A percentile compares a stretch with the other conserved stretches of the same genome.
phyloP scores from a whole-genome alignment of 2,113 vertebrate species.

The Meles meles region DNA sequence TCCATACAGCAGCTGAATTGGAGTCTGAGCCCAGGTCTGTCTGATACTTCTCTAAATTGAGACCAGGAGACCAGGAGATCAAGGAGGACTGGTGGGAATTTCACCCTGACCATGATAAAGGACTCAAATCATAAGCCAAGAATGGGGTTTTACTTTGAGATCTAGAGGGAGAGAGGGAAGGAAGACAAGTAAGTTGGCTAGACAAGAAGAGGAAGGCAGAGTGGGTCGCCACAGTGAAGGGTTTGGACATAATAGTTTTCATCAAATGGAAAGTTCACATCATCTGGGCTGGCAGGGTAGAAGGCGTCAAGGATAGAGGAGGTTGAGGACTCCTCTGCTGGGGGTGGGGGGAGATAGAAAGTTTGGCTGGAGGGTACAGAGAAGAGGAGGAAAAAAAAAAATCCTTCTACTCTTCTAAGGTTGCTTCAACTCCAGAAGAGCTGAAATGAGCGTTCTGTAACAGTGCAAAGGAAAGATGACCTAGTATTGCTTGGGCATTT shows the following conservation, averaged over 20 bases:
- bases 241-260: neutral
- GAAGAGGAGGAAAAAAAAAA: neutral
- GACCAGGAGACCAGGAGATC: neutral
- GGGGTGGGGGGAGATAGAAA: neutral
- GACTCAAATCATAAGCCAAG: neutral
- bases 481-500: neutral
- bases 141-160: neutral
- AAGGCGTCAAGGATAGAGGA: neutral
- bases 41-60: neutral
- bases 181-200: neutral
- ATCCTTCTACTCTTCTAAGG: neutral
- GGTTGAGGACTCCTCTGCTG: neutral
- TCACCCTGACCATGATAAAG: neutral
- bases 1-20: neutral
- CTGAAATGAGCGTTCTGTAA: neutral
- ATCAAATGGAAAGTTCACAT: neutral
- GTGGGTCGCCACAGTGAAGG: neutral
- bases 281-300: neutral
- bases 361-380: neutral
- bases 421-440: neutral
- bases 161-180: neutral
- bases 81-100: neutral
- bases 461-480: neutral
- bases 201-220: neutral
- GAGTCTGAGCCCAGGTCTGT: neutral